These are phyloP conservation scores for Ochlodes sylvanus DNA, from an alignment of 2,888 invertebrate genomes.

Conservation along the genomic window DNA sequence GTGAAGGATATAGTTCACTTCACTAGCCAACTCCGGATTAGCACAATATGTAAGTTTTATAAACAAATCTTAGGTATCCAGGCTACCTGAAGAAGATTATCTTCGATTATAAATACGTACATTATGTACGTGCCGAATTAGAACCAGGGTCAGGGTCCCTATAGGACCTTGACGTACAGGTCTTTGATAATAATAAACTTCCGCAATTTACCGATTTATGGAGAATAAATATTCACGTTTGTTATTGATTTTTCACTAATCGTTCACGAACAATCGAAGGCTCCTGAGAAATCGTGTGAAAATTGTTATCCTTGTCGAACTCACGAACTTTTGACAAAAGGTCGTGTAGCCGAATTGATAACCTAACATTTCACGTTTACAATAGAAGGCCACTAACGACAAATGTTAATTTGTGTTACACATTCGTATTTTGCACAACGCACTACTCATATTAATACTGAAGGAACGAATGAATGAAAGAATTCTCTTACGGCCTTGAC, in stretches of 20 bases:
- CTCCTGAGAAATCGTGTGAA: conserved; percentile 15
- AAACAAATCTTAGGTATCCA: too few species aligned
- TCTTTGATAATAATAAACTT: neutral
- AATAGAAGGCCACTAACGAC: conserved; percentile 49
- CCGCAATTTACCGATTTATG: neutral
- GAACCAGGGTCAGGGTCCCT: too few species aligned
- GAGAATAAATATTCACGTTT: neutral
- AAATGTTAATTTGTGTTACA: conserved; percentile 52
- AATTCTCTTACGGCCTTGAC: conserved; percentile 66
- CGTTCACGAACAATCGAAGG: conserved; percentile 10
- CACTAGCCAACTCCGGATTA: too few species aligned
- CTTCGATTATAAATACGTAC: too few species aligned
- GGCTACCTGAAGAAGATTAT: too few species aligned
- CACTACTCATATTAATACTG: conserved; percentile 57
- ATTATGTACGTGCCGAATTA: too few species aligned
- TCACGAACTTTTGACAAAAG: conserved; percentile 14
- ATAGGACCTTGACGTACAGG: too few species aligned
- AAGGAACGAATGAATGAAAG: conserved; percentile 51
- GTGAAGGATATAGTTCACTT: too few species aligned
- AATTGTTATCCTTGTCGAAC: conserved; percentile 11
- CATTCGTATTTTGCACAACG: conserved; percentile 60
- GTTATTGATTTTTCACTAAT: conserved; percentile 2
- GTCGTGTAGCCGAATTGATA: conserved; percentile 23
- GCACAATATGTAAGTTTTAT: too few species aligned
- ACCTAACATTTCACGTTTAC: conserved; percentile 43